phyloP scores from a whole-genome alignment of 1,140 invertebrate genomes.

The Pachypsylla venusta region DNA sequence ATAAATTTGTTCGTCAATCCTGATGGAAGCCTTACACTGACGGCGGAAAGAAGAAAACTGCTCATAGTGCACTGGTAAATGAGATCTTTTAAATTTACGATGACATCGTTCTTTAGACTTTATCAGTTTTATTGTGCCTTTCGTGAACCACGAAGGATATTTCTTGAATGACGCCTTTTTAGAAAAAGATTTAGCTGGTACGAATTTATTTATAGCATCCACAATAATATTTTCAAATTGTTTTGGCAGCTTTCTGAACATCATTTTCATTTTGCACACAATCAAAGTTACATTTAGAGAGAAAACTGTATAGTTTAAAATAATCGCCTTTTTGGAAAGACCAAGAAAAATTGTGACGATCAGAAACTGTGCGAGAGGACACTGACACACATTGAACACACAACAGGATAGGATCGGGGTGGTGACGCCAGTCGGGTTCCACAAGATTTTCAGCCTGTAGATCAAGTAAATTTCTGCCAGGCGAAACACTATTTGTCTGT shows the following conservation, averaged over 20 bases:
- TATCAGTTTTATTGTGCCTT: not conserved
- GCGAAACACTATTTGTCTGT: not conserved
- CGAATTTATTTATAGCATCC: not conserved
- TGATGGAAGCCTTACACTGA: not conserved
- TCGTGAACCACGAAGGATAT: not conserved
- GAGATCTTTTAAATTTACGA: not conserved
- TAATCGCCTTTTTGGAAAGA: too few species aligned
- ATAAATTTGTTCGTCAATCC: not conserved
- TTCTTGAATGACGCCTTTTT: not conserved
- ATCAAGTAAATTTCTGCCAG: too few species aligned
- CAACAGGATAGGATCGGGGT: not conserved
- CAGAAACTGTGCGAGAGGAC: too few species aligned
- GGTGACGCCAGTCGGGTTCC: not conserved
- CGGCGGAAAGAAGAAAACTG: not conserved
- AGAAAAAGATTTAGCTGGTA: not conserved
- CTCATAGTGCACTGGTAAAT: not conserved
- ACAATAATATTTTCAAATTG: too few species aligned
- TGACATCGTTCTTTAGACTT: not conserved
- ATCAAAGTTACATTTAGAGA: not conserved
- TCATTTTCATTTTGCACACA: too few species aligned
- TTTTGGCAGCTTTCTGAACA: too few species aligned
- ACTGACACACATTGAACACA: not conserved
- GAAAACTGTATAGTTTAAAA: too few species aligned
- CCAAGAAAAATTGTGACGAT: too few species aligned
- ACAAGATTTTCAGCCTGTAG: not conserved